Evolutionary conservation across 2,113 vertebrate genomes (phyloP).

Genomic region (Cebidichthys violaceus): DNA sequence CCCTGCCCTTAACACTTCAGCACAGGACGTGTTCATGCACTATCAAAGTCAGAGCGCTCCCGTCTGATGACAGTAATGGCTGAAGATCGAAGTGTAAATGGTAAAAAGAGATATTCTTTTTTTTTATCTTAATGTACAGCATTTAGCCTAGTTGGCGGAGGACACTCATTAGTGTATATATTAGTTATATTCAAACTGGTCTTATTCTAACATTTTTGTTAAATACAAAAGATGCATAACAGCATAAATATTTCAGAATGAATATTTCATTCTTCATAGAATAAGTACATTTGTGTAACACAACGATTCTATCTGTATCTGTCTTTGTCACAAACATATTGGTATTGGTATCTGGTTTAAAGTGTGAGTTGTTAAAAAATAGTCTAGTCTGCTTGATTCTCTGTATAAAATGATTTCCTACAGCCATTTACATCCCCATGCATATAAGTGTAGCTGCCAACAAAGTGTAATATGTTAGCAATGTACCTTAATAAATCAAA

Average conservation of each 20-base stretch:
- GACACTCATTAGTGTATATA: neutral
- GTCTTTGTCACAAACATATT: neutral
- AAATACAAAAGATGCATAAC: neutral
- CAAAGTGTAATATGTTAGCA: neutral
- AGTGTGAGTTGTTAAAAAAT: neutral
- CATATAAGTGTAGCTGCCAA: neutral
- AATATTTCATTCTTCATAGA: neutral
- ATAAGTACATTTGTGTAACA: neutral
- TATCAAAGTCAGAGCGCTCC: constrained; percentile 77
- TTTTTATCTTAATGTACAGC: constrained; percentile 15
- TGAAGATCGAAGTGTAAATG: constrained; percentile 43
- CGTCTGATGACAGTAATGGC: constrained; percentile 58
- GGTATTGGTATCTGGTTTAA: neutral
- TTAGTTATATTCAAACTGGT: neutral
- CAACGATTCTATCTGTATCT: neutral
- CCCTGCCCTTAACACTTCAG: constrained; percentile 63
- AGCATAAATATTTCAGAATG: no score
- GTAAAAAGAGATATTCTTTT: neutral
- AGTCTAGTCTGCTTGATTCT: neutral
- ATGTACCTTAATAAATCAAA: neutral
- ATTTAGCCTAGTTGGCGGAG: neutral
- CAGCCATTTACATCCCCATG: neutral
- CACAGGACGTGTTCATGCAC: constrained; percentile 72
- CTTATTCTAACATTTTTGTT: neutral
- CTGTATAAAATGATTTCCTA: neutral